Evolutionary conservation across 2,888 invertebrate species (phyloP), one percentile per base, ranked within the genome.

Genomic region (Drosophila ezoana): DNA sequence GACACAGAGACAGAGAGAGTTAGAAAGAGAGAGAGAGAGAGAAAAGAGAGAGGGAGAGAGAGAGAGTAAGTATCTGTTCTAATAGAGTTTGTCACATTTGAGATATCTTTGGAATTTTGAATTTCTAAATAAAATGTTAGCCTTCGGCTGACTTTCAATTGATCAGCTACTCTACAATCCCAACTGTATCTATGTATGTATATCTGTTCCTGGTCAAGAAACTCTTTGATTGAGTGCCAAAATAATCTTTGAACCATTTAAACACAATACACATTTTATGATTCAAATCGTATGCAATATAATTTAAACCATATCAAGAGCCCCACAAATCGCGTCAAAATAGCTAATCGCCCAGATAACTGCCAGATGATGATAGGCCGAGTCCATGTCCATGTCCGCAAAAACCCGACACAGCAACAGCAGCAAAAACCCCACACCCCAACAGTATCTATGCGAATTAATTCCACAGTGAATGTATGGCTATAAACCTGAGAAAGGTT

Each of bases 271-370:
- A 35, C 13, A 13, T 62, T 35, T 43, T 20, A 40, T 37, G 49
- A 54, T 44, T 53, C 14, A 48, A 59, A 65, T 57, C 51, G 28
- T 8, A 33, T 37, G 13, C 11, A 40, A 32, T 43, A 35, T 41
- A 56, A 23, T 51, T 52, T 8, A 44, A 41, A 11, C n/a, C 28
- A 28, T 35, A 10, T 64, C 16, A 49, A 18, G 14, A 35, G n/a
- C 11, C 41, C 13, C 28, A 28, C 3, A 11, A 48, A 48, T 35
- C 33, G 28, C 28, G 32, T 10, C 41, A 35, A 32, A 2, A 6
- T 35, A 20, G 9, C 40, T 56, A 62, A 68, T 61, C 68, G 54
- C 28, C 23, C 68, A 62, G 23, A 45, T 41, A 28, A 43, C 23
- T 52, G 11, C 3, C 41, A 52, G 47, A 52, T 28, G 28, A 28